Conservation (phyloP, 2,113 vertebrate genomes). For the Hypocryptadius cinnamomeus region DNA sequence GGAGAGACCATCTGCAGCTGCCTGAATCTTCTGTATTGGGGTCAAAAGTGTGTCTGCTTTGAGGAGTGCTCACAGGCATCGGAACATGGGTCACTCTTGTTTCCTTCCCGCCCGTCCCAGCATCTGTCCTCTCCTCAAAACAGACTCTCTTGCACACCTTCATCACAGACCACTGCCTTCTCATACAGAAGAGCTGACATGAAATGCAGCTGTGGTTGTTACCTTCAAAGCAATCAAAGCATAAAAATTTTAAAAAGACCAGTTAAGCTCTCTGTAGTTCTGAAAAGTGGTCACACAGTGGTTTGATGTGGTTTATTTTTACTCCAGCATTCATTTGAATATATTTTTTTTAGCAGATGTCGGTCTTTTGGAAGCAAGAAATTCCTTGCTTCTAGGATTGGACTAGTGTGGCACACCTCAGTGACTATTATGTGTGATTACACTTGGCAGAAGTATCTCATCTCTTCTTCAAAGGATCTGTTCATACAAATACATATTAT, state of each 20-base stretch:
- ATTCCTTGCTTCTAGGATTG: not conserved
- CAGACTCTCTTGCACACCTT: not conserved
- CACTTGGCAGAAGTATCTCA: not conserved
- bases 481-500: not conserved
- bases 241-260: not conserved
- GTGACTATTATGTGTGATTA: not conserved
- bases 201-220: not conserved
- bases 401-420: not conserved
- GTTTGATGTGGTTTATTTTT: not conserved
- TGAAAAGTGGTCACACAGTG: not conserved
- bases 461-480: not conserved
- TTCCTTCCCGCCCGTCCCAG: not conserved
- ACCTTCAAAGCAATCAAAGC: not conserved
- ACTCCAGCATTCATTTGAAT: not conserved
- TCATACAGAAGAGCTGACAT: not conserved
- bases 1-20: not conserved
- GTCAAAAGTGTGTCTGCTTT: not conserved
- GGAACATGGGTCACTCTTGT: not conserved
- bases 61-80: not conserved
- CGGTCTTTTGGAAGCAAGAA: not conserved
- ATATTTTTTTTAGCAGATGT: not conserved
- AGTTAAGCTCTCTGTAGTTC: not conserved
- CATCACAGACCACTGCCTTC: not conserved
- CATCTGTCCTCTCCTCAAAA: not conserved
- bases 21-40: not conserved